Percentiles rank a stretch among this genome's conserved stretches.
These are phyloP conservation scores for Trissolcus japonicus DNA, from an alignment of 2,888 invertebrate genomes.

Conservation along the genomic window DNA sequence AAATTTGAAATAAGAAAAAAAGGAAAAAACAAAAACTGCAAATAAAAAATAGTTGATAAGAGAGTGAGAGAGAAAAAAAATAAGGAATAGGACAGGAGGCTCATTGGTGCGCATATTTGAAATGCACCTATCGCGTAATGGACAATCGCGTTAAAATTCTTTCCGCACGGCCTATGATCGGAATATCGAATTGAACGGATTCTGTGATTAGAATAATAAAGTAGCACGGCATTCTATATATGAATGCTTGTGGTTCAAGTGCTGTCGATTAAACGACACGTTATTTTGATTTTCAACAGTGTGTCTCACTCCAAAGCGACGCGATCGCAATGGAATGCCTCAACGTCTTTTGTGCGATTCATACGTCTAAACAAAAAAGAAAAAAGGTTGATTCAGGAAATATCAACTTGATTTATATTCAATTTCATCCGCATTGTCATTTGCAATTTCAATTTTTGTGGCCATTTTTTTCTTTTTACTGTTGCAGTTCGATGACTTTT, in stretches of 20 bases:
- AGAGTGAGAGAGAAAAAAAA: neutral
- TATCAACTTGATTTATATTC: too few species aligned
- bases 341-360: too few species aligned
- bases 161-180: slow-evolving; percentile 47
- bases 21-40: neutral
- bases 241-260: slow-evolving; percentile 29
- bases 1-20: too few species aligned
- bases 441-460: too few species aligned
- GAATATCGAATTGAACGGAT: slow-evolving; percentile 53
- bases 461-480: too few species aligned
- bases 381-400: neutral
- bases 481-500: too few species aligned
- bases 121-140: slow-evolving; percentile 31
- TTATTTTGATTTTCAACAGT: slow-evolving; percentile 37
- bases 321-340: too few species aligned
- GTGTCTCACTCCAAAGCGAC: slow-evolving; percentile 19
- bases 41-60: slow-evolving; percentile 2
- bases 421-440: too few species aligned
- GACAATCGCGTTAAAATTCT: slow-evolving; percentile 52
- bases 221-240: slow-evolving; percentile 45
- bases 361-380: neutral
- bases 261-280: slow-evolving; percentile 31
- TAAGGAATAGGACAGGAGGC: neutral
- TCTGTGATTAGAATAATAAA: slow-evolving; percentile 57
- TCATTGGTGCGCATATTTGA: slow-evolving; percentile 23